Evolutionary conservation across 2,797 vertebrate species (phyloP).

Genomic region (Neopelma chrysocephalum): DNA sequence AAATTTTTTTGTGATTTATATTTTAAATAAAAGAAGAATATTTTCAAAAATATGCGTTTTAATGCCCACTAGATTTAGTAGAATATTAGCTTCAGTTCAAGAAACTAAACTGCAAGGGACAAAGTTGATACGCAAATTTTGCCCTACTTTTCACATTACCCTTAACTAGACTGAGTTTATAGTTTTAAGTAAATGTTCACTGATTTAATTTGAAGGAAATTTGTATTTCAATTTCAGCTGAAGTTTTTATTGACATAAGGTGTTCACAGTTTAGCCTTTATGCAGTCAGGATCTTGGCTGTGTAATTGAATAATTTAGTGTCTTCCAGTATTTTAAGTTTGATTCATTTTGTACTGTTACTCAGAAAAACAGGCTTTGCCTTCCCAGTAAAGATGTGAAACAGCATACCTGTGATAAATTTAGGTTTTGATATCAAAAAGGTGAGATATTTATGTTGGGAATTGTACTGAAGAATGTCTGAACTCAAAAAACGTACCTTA

Average conservation of each 20-base stretch:
- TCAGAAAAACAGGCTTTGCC: not conserved
- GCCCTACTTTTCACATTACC: not conserved
- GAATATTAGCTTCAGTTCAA: not conserved
- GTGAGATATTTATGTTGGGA: not conserved
- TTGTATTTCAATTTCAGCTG: not conserved
- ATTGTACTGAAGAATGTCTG: not conserved
- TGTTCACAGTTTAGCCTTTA: not conserved
- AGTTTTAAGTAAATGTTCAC: not conserved
- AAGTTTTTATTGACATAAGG: not conserved
- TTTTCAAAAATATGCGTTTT: rapidly evolving
- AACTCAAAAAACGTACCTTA: not conserved
- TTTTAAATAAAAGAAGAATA: not conserved
- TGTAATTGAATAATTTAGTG: not conserved
- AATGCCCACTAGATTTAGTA: not conserved
- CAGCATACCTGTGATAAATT: not conserved
- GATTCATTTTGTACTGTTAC: not conserved
- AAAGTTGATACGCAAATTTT: not conserved
- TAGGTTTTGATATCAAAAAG: not conserved
- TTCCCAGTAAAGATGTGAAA: not conserved
- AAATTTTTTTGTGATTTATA: not conserved
- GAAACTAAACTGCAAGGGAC: not conserved
- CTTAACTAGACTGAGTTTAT: not conserved
- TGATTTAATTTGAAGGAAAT: not conserved
- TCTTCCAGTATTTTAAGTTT: not conserved
- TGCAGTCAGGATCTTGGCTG: not conserved